Evolutionary conservation across 2,888 invertebrate species (phyloP), one percentile per base, ranked within the genome.

Genomic region (Cerastis rubricosa): DNA sequence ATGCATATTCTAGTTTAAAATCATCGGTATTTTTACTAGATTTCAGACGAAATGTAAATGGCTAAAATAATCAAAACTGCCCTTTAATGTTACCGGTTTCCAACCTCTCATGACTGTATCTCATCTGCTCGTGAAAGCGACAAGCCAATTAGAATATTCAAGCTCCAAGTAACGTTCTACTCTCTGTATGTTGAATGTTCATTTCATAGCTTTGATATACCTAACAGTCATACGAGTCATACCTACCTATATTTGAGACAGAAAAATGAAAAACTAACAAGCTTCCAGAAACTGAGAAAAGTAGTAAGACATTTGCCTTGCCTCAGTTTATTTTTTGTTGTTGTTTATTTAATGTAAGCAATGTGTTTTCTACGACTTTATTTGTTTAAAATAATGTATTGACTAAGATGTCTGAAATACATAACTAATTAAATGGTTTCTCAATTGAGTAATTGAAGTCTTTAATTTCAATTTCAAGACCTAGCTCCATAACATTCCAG

Each of bases 71-170:
- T 76, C 45, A 71, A 76, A 71, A 49, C 14, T 49, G 25, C n/a
- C 49, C 29, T 76, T 76, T 71, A 51, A 81, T 66, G 63, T 70
- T 57, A 35, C 70, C 49, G 54, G 72, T 49, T n/a, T 35, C 29
- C 40, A n/a, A 74, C 29, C 19, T 80, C 64, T 54, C 43, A 72
- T 75, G 47, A 47, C 54, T 45, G 49, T 51, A 65, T 69, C 22
- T 57, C 49, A 51, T 14, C 22, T 43, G 51, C 25, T 40, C 43
- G 84, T 64, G 83, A 84, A 84, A 84, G 85, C 75, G 72, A 64
- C 35, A 63, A 40, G 71, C 61, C 47, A 78, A 78, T 84, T 75
- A 83, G 40, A 81, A 84, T 84, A 84, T 78, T 70, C 67, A 84
- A 81, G 57, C 40, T 74, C 65, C 43, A 43, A 57, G 64, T 51